Base-by-base conservation (phyloP, 1,140 invertebrate species). In the Pristionchus pacificus region DNA sequence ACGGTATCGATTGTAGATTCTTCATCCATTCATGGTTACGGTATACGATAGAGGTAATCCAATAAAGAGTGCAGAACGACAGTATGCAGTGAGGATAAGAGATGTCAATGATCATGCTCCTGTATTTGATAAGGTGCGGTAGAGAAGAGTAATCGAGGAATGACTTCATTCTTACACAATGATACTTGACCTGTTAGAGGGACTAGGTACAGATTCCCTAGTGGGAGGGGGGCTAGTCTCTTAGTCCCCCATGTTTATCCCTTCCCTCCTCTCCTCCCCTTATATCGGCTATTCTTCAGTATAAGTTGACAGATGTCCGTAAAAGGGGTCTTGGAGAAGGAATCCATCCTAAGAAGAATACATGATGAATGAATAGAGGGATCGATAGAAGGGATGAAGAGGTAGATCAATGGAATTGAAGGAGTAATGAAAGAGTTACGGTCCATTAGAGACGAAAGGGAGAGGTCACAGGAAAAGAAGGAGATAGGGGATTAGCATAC, bases 91-190 rank as follows among this genome's bases (percentile, higher is more conserved):
- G 84, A 89, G 91, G 78, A 91, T 98, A 0, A 95, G 94, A 84
- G 95, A 97, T 84, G 91, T 93, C 0, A 96, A 96, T 85, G 93
- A 97, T 84, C 92, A 93, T 84, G 91, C 93, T 80, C 93, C 93
- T 0, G 91, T 93, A 2, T 96, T 96, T 81, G 92, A 93, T 83
- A 93, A 94, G 84, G 74, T 77, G 29, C 49, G 68, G 29, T 19
- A 31, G 14, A 33, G 27, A 13, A 19, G 24, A 28, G 30, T 30
- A n/a, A n/a, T 24, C 29, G 24, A 60, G 19, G 14, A 24, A 28
- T 2, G 61, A 38, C 33, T 63, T 66, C 49, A 66, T 66, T 57
- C 65, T 29, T 29, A 58, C 57, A 66, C 32, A 58, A 66, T 58
- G 57, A 58, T 27, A 58, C 65, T 49, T 49, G 25, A 49, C 38